A percentile compares a stretch with the other conserved stretches of the same genome.
phyloP scores from a whole-genome alignment of 2,888 invertebrate genomes.

The Parnassius glacialis region DNA sequence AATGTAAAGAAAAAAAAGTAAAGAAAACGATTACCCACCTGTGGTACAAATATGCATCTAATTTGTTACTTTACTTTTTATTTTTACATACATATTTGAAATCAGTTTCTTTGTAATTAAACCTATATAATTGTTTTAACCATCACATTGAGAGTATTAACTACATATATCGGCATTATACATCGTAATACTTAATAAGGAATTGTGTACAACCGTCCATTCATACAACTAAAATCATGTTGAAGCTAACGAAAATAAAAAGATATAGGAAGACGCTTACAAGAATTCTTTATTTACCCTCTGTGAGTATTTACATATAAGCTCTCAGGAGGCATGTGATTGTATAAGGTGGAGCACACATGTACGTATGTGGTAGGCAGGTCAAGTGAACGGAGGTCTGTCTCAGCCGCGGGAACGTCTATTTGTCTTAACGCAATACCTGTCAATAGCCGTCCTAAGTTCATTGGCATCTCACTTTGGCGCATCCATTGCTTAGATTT shows the following conservation, averaged over 20 bases:
- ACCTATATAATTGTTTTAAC: no score
- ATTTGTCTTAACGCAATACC: constrained; percentile 80
- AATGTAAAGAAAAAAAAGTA: no score
- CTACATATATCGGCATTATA: no score
- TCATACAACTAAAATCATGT: constrained; percentile 23
- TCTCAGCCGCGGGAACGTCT: constrained; percentile 71
- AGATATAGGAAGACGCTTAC: constrained; percentile 53
- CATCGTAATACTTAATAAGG: no score
- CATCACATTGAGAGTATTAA: no score
- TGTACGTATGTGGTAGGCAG: constrained; percentile 49
- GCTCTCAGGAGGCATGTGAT: constrained; percentile 70
- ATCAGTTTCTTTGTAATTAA: no score
- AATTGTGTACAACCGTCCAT: constrained; percentile 22
- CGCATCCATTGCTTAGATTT: constrained; percentile 73
- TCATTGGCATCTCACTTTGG: constrained; percentile 78
- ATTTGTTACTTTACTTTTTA: no score
- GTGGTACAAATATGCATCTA: no score
- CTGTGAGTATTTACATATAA: constrained; percentile 70
- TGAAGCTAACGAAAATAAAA: constrained; percentile 23
- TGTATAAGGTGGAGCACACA: constrained; percentile 47
- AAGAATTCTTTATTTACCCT: constrained; percentile 73
- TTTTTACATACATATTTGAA: no score
- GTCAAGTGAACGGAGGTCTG: constrained; percentile 75
- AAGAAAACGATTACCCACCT: no score
- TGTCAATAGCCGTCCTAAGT: constrained; percentile 78